phyloP scores from a whole-genome alignment of 2,113 vertebrate species.

The Caretta caretta region DNA sequence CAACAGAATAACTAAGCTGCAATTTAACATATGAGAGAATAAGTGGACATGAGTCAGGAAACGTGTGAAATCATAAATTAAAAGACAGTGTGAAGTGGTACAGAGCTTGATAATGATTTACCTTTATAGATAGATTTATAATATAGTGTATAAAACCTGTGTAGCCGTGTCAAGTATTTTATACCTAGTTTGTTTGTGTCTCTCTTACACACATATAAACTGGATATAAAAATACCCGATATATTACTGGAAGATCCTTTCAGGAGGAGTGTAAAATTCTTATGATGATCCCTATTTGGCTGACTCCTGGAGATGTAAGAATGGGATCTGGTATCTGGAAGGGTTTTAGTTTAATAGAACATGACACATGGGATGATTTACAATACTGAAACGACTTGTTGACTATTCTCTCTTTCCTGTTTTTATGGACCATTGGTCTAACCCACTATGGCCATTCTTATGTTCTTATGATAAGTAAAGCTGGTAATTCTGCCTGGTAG shows the following conservation, averaged over 20 bases:
- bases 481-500: background rate
- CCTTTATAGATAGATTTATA: background rate
- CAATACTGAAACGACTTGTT: rapidly evolving
- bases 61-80: rapidly evolving
- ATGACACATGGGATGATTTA: rapidly evolving
- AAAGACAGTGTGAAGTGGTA: rapidly evolving
- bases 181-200: rapidly evolving
- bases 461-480: background rate
- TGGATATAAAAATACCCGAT: background rate
- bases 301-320: rapidly evolving
- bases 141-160: background rate
- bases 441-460: background rate
- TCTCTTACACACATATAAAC: background rate
- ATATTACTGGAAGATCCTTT: background rate
- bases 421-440: background rate
- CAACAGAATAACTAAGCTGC: rapidly evolving
- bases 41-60: rapidly evolving
- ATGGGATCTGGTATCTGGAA: background rate
- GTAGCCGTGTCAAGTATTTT: background rate
- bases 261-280: rapidly evolving
- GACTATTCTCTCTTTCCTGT: rapidly evolving
- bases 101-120: rapidly evolving
- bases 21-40: rapidly evolving
- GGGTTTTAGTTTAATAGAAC: background rate
- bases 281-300: rapidly evolving